Evolutionary conservation across 2,888 invertebrate species (phyloP).

Genomic region (Campopleginae sp.): DNA sequence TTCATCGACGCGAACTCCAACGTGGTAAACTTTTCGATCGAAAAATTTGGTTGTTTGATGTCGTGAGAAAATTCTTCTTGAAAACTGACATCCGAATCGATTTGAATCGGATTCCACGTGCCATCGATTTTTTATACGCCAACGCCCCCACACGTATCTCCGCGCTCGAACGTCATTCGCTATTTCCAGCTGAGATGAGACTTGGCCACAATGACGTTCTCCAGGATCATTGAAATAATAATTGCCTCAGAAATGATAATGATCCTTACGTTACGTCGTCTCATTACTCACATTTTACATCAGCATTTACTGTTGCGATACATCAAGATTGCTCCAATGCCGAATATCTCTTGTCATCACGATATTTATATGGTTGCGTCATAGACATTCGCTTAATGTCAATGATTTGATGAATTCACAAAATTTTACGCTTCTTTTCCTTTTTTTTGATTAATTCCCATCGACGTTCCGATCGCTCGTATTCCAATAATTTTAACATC

Average conservation of each 20-base stretch:
- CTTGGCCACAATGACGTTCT: neutral
- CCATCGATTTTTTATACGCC: constrained; percentile 46
- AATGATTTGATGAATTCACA: neutral
- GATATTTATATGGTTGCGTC: neutral
- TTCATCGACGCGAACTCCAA: too few relatives aligned
- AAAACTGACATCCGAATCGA: constrained; percentile 19
- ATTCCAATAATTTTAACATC: neutral
- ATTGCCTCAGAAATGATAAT: neutral
- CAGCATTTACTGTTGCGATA: neutral
- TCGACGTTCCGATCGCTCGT: neutral
- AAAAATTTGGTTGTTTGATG: neutral
- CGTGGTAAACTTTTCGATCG: neutral
- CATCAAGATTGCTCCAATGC: neutral
- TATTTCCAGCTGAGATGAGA: constrained; percentile 40
- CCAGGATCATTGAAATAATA: constrained; percentile 10
- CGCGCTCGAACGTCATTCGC: constrained; percentile 42
- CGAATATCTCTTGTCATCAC: neutral
- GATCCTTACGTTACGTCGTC: constrained; percentile 29
- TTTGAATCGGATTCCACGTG: constrained; percentile 25
- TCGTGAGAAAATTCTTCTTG: neutral
- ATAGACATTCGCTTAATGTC: neutral
- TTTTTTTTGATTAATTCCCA: neutral
- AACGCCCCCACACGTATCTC: constrained; percentile 51
- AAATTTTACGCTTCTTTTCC: neutral
- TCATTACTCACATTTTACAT: constrained; percentile 13